Percentiles rank a stretch among this genome's conserved stretches.
These are phyloP conservation scores for Drosophila infuscata DNA, from an alignment of 2,888 invertebrate species.

Conservation along the genomic window DNA sequence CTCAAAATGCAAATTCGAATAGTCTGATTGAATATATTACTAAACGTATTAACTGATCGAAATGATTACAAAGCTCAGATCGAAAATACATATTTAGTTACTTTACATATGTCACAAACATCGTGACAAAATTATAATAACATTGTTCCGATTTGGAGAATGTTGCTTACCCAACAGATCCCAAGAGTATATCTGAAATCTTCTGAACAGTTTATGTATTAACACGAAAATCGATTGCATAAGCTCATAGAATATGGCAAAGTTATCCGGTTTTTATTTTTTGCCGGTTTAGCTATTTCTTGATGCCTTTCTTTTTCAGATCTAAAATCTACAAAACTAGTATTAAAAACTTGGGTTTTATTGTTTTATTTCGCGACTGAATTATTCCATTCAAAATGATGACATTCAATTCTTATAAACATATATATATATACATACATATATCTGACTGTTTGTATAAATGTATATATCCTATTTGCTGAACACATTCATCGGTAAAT, in stretches of 20 bases:
- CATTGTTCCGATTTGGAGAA: not conserved
- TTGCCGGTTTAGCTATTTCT: not conserved
- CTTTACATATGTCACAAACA: not conserved
- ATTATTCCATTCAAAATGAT: constrained; percentile 3
- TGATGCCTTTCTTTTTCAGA: not conserved
- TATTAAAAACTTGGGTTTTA: not conserved
- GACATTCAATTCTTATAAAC: constrained; percentile 1
- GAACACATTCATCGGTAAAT: constrained; percentile 26
- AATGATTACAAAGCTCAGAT: not conserved
- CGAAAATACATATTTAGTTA: not conserved
- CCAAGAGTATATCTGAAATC: constrained; percentile 1
- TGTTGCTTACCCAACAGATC: not conserved
- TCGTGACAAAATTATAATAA: not conserved
- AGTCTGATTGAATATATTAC: too few species aligned
- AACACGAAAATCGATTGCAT: not conserved
- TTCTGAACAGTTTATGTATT: not conserved
- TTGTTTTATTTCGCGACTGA: constrained; percentile 7
- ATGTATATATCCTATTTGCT: constrained; percentile 5
- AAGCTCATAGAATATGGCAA: not conserved
- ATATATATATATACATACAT: not conserved
- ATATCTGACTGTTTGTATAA: not conserved
- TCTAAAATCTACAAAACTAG: constrained; percentile 1
- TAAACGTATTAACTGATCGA: not conserved
- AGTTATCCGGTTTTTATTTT: constrained; percentile 19
- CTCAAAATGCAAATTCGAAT: too few species aligned